These are phyloP conservation scores for Centruroides sculpturatus DNA, from an alignment of 1,140 invertebrate species.

Conservation along the genomic window DNA sequence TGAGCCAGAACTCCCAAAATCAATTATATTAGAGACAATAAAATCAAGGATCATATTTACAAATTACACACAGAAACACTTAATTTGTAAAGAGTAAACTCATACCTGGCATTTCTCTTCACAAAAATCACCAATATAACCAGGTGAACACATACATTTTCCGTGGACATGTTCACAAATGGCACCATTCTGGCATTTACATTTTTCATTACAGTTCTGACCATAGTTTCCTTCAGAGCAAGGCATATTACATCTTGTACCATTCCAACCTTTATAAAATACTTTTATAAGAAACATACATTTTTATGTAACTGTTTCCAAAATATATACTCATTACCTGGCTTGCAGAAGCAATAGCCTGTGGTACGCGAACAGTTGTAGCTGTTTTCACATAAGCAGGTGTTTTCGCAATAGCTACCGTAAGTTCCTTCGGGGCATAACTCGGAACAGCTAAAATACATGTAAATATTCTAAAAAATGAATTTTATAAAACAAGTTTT, in stretches of 20 bases:
- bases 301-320: too few species aligned
- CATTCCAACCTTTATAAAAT: conserved; percentile 23
- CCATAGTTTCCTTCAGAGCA: conserved; percentile 60
- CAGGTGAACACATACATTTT: conserved; percentile 56
- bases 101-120: conserved; percentile 3
- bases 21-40: too few species aligned
- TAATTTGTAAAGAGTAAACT: not conserved
- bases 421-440: conserved; percentile 57
- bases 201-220: conserved; percentile 61
- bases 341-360: conserved; percentile 15
- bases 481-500: too few species aligned
- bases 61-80: too few species aligned
- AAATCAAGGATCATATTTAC: too few species aligned
- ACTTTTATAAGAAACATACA: too few species aligned
- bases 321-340: not conserved
- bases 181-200: conserved; percentile 82
- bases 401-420: conserved; percentile 50
- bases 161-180: conserved; percentile 61
- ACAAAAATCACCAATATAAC: conserved; percentile 6
- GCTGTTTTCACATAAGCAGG: conserved; percentile 14
- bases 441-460: conserved; percentile 24
- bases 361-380: conserved; percentile 8
- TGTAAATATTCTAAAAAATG: too few species aligned
- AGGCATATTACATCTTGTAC: not conserved
- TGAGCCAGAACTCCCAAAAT: too few species aligned